Conservation (phyloP, 2,113 vertebrate genomes). For the Prolemur simus region DNA sequence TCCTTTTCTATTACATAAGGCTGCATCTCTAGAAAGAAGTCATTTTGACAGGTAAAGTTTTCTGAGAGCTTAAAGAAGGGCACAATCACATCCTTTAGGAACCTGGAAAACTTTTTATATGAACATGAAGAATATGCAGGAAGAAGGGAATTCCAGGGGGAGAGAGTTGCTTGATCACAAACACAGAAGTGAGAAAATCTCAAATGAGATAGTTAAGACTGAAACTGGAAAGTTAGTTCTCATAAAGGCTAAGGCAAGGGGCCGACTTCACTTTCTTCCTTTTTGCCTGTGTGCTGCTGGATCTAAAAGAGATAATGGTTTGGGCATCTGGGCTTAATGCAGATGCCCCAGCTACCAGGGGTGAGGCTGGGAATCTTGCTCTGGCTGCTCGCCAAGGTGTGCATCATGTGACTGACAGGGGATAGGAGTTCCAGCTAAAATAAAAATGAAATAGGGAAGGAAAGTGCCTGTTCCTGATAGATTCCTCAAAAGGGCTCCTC, state of each 20-base stretch:
- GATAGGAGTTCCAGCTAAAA: not conserved
- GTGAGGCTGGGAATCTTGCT: not conserved
- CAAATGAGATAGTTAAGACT: not conserved
- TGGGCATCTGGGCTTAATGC: slow-evolving; percentile 37
- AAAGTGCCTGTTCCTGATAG: not conserved
- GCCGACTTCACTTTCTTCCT: not conserved
- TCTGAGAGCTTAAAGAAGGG: not conserved
- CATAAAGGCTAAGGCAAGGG: not conserved
- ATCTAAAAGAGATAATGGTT: not conserved
- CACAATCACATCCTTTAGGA: not conserved
- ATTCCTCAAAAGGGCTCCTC: not conserved
- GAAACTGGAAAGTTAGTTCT: not conserved
- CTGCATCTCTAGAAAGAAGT: not conserved
- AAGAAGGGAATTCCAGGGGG: not conserved
- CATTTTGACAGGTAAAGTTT: not conserved
- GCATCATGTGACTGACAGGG: slow-evolving; percentile 28
- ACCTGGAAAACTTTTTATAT: not conserved
- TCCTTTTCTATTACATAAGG: not conserved
- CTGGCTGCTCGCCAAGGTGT: not conserved
- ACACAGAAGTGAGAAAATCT: not conserved
- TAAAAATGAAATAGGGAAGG: slow-evolving; percentile 2
- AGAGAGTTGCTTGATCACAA: not conserved
- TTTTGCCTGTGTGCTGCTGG: not conserved
- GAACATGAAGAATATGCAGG: not conserved
- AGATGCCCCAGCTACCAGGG: not conserved